Conservation (phyloP, 2,888 invertebrate species). For the Stenichneumon culpator region DNA sequence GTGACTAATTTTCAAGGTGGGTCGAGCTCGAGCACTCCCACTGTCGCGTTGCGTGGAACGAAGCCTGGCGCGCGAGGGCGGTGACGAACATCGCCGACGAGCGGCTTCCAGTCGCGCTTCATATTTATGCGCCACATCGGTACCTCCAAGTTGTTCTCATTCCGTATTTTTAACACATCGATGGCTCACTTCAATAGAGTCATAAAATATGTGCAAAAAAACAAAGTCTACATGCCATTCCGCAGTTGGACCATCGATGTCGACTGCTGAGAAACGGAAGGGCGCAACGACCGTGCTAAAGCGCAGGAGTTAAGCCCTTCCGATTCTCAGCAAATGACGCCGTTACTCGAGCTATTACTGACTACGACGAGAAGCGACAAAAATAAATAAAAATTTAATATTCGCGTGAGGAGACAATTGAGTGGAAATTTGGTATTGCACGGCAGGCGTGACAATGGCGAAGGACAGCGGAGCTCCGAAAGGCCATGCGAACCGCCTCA, state of each 20-base stretch:
- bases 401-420: not conserved
- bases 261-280: not conserved
- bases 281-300: not conserved
- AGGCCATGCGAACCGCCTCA: not conserved
- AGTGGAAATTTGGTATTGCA: not conserved
- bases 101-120: slow-evolving; percentile 77
- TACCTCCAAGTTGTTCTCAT: slow-evolving; percentile 66
- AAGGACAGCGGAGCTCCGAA: not conserved
- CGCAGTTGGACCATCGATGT: not conserved
- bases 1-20: slow-evolving; percentile 80
- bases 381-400: not conserved
- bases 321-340: not conserved
- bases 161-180: not conserved
- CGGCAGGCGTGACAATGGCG: not conserved
- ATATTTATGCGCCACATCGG: slow-evolving; percentile 79
- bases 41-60: slow-evolving; percentile 36
- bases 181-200: not conserved
- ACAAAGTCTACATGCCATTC: not conserved
- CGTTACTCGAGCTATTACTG: not conserved
- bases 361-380: not conserved
- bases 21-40: slow-evolving; percentile 39
- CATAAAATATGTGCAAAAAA: not conserved
- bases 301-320: not conserved
- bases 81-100: slow-evolving; percentile 79
- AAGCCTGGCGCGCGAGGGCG: slow-evolving; percentile 77